Conservation (phyloP, 2,888 invertebrate species). For the Morpho deidamia region DNA sequence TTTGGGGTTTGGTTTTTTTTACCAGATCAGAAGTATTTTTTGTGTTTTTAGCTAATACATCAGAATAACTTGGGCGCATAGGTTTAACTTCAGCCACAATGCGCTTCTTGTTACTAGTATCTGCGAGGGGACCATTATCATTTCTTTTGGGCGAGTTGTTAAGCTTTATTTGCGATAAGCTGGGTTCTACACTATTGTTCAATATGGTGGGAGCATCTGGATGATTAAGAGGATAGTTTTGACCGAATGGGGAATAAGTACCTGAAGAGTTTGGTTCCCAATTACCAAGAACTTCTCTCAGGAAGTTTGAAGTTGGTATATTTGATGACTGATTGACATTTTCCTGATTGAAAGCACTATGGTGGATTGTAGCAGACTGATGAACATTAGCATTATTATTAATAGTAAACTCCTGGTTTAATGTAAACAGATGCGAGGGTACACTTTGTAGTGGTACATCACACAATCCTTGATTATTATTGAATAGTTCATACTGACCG, state of each 20-base stretch:
- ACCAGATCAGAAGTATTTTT: slow-evolving; percentile 72
- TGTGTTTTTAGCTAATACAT: slow-evolving; percentile 85
- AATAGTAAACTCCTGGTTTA: slow-evolving; percentile 59
- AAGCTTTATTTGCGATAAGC: slow-evolving; percentile 43
- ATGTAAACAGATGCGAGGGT: slow-evolving; percentile 50
- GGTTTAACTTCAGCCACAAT: slow-evolving; percentile 92
- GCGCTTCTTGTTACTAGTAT: slow-evolving; percentile 80
- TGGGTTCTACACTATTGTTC: slow-evolving; percentile 44
- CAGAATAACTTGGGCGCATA: slow-evolving; percentile 91
- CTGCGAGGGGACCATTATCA: slow-evolving; percentile 68
- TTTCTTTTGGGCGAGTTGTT: slow-evolving; percentile 63
- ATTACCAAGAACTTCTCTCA: slow-evolving; percentile 85
- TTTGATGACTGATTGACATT: slow-evolving; percentile 42
- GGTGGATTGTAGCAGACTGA: slow-evolving; percentile 39
- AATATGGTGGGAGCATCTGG: slow-evolving; percentile 58
- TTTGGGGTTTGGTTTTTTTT: slow-evolving; percentile 62
- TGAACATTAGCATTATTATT: slow-evolving; percentile 46
- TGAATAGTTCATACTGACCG: slow-evolving; percentile 69
- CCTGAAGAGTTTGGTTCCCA: slow-evolving; percentile 85
- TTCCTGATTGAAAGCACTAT: slow-evolving; percentile 42
- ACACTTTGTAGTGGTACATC: slow-evolving; percentile 56
- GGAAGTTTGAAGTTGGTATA: slow-evolving; percentile 71
- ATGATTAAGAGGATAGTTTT: slow-evolving; percentile 74
- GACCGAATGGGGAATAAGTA: slow-evolving; percentile 86
- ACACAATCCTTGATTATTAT: slow-evolving; percentile 54